Evolutionary conservation across 2,888 invertebrate species (phyloP).

Genomic region (Chesias legatella): DNA sequence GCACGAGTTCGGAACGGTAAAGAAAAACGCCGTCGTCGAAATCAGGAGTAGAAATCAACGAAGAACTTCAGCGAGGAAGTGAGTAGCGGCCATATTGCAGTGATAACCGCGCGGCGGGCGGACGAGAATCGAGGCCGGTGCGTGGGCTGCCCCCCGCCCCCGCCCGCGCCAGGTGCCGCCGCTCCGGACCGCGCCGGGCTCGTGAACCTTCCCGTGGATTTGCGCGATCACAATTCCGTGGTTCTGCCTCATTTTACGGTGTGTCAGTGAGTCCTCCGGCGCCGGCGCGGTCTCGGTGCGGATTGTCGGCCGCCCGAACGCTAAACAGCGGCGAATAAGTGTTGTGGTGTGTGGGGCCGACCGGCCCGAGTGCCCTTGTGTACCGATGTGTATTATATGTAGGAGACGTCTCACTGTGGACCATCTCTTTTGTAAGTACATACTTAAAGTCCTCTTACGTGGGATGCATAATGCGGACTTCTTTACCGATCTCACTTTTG

Average conservation of each 20-base stretch:
- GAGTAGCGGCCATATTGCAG: conserved; percentile 81
- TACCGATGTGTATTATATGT: conserved; percentile 61
- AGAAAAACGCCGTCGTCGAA: conserved; percentile 78
- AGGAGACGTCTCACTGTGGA: conserved; percentile 74
- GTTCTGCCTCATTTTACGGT: conserved; percentile 68
- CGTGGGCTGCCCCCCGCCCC: conserved; percentile 80
- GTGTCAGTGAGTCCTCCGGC: conserved; percentile 71
- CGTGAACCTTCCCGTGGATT: conserved; percentile 80
- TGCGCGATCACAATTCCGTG: conserved; percentile 78
- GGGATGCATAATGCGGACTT: conserved; percentile 30
- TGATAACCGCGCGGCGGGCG: conserved; percentile 81
- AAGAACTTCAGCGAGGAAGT: conserved; percentile 81
- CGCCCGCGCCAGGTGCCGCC: conserved; percentile 79
- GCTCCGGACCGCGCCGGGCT: conserved; percentile 83
- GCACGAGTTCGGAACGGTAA: conserved; percentile 79
- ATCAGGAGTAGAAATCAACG: conserved; percentile 80
- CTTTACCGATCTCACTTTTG: conserved; percentile 1
- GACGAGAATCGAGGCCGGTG: conserved; percentile 81
- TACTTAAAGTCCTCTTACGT: conserved; percentile 49
- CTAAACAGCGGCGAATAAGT: conserved; percentile 41
- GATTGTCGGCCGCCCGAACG: conserved; percentile 48
- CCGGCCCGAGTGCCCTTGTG: conserved; percentile 74
- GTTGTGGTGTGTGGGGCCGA: conserved; percentile 72
- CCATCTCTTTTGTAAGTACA: conserved; percentile 73
- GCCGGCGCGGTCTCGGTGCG: conserved; percentile 70